Percentiles rank a stretch among this genome's conserved stretches.
phyloP scores from a whole-genome alignment of 2,888 invertebrate genomes.

The Drosophila atroscutellata region DNA sequence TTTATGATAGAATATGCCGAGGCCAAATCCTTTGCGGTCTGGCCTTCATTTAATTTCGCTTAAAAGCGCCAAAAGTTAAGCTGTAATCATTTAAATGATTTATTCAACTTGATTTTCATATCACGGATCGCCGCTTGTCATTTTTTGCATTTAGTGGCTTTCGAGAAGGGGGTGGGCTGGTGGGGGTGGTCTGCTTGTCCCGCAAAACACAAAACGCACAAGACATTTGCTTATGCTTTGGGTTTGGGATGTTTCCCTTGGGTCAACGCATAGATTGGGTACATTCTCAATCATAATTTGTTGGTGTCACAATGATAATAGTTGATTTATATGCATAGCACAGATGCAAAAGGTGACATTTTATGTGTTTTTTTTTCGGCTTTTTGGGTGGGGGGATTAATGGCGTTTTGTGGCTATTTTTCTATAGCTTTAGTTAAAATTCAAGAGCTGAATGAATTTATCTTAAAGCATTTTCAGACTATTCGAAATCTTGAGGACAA shows the following conservation, averaged over 20 bases:
- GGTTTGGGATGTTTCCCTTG: slow-evolving; percentile 39
- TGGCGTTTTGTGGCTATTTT: background rate
- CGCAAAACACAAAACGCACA: slow-evolving; percentile 4
- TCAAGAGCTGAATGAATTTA: background rate
- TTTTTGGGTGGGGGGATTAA: background rate
- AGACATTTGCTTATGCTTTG: slow-evolving; percentile 20
- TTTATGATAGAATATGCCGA: slow-evolving; percentile 67
- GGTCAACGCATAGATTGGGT: slow-evolving; percentile 50
- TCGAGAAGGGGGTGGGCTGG: background rate
- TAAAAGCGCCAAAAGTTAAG: slow-evolving; percentile 81
- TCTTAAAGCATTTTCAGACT: background rate
- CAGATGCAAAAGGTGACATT: slow-evolving; percentile 63
- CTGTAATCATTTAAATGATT: slow-evolving; percentile 81
- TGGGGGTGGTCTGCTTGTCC: background rate
- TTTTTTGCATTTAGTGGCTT: slow-evolving; percentile 13
- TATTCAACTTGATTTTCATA: slow-evolving; percentile 80
- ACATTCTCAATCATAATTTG: slow-evolving; percentile 79
- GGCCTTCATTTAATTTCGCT: slow-evolving; percentile 79
- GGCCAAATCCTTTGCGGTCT: slow-evolving; percentile 22
- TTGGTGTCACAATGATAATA: slow-evolving; percentile 81
- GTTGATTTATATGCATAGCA: slow-evolving; percentile 73
- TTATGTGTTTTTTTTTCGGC: slow-evolving; percentile 33
- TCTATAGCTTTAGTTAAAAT: slow-evolving; percentile 8
- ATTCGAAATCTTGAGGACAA: background rate
- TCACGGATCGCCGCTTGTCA: slow-evolving; percentile 66